Evolutionary conservation across 2,797 vertebrate genomes (phyloP).

Genomic region (Anguilla marmorata): DNA sequence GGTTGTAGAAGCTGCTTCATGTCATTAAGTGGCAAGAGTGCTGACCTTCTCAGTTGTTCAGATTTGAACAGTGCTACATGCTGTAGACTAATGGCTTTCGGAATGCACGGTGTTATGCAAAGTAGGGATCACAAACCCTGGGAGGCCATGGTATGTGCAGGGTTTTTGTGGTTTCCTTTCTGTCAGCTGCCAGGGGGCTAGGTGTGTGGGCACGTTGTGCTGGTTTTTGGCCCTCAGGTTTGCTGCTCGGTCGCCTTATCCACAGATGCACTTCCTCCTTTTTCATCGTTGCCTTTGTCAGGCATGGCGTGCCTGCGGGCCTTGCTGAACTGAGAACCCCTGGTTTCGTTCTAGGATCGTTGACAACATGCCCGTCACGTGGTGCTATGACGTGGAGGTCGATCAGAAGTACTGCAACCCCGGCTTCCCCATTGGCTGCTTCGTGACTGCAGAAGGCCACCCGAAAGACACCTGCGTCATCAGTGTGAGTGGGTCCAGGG

Average conservation of each 20-base stretch:
- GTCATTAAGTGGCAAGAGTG: not conserved
- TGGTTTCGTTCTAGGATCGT: slow-evolving; percentile 75
- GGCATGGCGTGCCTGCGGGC: not conserved
- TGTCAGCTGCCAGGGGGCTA: no score
- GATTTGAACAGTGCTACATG: not conserved
- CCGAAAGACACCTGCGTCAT: slow-evolving; percentile 85
- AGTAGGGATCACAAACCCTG: not conserved
- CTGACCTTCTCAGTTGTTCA: not conserved
- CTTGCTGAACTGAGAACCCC: not conserved
- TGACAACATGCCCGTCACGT: slow-evolving; percentile 92
- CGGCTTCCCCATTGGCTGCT: slow-evolving; percentile 89
- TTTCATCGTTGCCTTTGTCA: not conserved
- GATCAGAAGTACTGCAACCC: slow-evolving; percentile 85
- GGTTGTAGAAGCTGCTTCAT: not conserved
- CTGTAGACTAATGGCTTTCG: not conserved
- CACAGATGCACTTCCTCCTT: not conserved
- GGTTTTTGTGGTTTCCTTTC: not conserved
- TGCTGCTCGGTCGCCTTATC: not conserved
- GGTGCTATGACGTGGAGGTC: slow-evolving; percentile 87
- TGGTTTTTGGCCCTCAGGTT: not conserved
- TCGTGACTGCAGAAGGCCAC: slow-evolving; percentile 74
- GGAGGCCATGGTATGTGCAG: not conserved
- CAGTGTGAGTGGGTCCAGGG: slow-evolving; percentile 72
- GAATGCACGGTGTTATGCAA: not conserved
- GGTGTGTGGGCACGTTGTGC: not conserved